phyloP scores from a whole-genome alignment of 2,888 invertebrate species.

The Yponomeuta malinellus region DNA sequence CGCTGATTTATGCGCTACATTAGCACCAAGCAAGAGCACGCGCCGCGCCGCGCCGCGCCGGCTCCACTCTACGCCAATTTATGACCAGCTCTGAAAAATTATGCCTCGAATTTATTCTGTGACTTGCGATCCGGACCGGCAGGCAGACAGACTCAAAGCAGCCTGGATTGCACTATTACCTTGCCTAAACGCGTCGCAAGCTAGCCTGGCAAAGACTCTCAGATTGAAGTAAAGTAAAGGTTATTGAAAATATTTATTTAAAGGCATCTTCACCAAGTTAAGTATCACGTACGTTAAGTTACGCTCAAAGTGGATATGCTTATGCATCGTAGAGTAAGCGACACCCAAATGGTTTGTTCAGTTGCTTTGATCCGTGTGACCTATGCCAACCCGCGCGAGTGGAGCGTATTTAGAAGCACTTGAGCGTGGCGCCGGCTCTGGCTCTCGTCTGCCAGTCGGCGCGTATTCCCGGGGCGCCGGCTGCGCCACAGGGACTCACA shows the following conservation, averaged over 20 bases:
- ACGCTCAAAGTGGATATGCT: background rate
- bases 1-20: slow-evolving; percentile 58
- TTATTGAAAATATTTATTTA: too few species aligned
- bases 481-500: background rate
- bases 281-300: background rate
- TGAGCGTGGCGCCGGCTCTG: slow-evolving; percentile 29
- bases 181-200: background rate
- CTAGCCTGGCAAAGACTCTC: background rate
- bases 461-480: slow-evolving; percentile 16
- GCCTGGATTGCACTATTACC: background rate
- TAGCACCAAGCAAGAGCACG: slow-evolving; percentile 35
- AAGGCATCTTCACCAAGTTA: background rate
- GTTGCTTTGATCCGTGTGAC: background rate
- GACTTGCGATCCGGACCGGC: slow-evolving; percentile 4
- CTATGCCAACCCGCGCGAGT: slow-evolving; percentile 39
- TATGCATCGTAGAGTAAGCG: background rate
- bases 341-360: background rate
- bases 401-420: slow-evolving; percentile 45
- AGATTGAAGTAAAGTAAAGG: too few species aligned
- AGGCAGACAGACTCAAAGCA: background rate
- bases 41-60: slow-evolving; percentile 24
- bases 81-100: slow-evolving; percentile 42
- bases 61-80: slow-evolving; percentile 35
- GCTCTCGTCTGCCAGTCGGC: background rate
- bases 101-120: slow-evolving; percentile 41